Conservation (phyloP, 1,140 invertebrate genomes). For the Oreohelix idahoensis region DNA sequence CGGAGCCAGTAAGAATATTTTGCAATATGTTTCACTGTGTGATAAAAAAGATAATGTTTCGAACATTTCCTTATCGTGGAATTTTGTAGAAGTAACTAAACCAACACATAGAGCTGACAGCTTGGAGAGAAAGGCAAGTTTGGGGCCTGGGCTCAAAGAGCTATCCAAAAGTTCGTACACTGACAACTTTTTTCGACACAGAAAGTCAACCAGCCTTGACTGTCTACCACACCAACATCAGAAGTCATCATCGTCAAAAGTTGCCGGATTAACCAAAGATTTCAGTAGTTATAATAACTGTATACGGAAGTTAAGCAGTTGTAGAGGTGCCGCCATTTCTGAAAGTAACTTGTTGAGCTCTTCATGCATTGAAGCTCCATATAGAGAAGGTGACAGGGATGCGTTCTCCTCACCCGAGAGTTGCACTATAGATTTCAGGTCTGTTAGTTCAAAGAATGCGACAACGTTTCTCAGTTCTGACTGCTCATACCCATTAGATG, state of each 20-base stretch:
- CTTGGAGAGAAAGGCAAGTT: neutral
- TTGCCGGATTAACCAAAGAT: neutral
- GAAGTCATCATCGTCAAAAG: neutral
- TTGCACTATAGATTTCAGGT: neutral
- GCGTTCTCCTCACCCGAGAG: neutral
- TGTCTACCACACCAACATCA: neutral
- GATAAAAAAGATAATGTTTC: too few species aligned
- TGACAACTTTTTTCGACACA: conserved; percentile 42
- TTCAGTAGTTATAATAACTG: neutral
- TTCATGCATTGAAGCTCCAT: too few species aligned
- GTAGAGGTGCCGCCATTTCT: conserved; percentile 44
- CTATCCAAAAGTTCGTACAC: conserved; percentile 48
- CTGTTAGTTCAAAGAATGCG: conserved; percentile 19
- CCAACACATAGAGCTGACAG: too few species aligned
- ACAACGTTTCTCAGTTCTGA: neutral
- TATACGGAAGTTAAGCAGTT: conserved; percentile 46
- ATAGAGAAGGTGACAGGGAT: too few species aligned
- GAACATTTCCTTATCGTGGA: neutral
- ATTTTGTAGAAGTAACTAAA: conserved; percentile 16
- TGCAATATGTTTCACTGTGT: too few species aligned
- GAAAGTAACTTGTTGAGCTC: too few species aligned
- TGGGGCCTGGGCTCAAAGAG: conserved; percentile 43
- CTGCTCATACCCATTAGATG: too few species aligned
- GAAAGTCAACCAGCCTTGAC: neutral
- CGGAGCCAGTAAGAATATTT: too few species aligned